A percentile compares a stretch with the other conserved stretches of the same genome.
Conservation (phyloP, 53 echinoderm and acorn worm genomes). For the Mesocentrotus franciscanus region DNA sequence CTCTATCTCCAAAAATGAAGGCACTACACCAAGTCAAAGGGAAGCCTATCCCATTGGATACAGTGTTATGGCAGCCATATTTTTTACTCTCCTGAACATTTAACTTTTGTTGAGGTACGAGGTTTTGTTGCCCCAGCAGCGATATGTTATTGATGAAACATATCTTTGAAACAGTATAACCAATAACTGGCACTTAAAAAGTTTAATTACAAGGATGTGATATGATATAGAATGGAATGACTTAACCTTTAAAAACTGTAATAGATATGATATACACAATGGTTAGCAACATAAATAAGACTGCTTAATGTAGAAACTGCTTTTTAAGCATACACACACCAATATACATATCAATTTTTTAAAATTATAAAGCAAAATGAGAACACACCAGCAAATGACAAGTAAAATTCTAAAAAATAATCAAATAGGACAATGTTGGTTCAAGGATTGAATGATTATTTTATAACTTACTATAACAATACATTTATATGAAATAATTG, state of each 20-base stretch:
- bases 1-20: too few species aligned
- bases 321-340: conserved; percentile 1
- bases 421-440: neutral
- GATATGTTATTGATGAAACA: too few species aligned
- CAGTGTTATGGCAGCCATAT: too few species aligned
- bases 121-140: too few species aligned
- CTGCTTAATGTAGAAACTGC: neutral
- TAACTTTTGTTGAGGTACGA: too few species aligned
- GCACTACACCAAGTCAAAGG: too few species aligned
- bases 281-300: conserved; percentile 18
- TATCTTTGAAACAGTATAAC: neutral
- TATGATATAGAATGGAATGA: neutral
- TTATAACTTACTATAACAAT: neutral
- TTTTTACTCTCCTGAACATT: too few species aligned
- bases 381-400: neutral
- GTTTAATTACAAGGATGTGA: neutral
- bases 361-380: conserved; percentile 1
- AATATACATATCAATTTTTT: conserved; percentile 16
- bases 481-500: neutral
- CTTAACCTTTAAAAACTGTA: neutral
- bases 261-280: neutral
- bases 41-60: too few species aligned
- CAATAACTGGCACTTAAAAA: neutral
- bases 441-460: neutral
- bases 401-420: conserved; percentile 1